These are phyloP conservation scores for Meloidogyne chitwoodi DNA, from an alignment of 1,140 invertebrate genomes.

Conservation along the genomic window DNA sequence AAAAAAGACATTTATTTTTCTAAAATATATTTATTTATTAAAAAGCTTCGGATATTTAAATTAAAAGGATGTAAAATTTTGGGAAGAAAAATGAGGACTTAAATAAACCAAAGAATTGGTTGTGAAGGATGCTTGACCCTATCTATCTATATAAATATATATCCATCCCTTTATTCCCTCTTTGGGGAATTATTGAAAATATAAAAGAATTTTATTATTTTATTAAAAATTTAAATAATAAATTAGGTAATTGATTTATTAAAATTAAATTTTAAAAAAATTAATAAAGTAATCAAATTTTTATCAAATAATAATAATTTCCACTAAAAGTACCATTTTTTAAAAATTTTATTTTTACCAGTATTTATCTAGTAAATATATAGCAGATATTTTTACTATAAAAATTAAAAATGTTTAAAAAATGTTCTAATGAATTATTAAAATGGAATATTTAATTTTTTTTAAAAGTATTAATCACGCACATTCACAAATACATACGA, in stretches of 20 bases:
- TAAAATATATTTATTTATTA: background rate
- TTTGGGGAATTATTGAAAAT: background rate
- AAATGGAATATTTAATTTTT: too few relatives aligned
- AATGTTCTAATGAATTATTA: too few relatives aligned
- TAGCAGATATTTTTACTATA: too few relatives aligned
- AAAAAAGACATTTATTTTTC: background rate
- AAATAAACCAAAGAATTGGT: background rate
- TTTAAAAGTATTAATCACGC: too few relatives aligned
- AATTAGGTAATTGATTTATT: too few relatives aligned
- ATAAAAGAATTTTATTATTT: background rate
- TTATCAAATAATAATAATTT: too few relatives aligned
- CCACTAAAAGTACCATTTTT: too few relatives aligned
- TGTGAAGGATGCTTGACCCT: background rate
- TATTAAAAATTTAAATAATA: background rate
- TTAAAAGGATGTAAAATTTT: background rate
- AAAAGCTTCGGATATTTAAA: background rate
- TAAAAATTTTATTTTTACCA: too few relatives aligned
- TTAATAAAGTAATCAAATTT: too few relatives aligned
- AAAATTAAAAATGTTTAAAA: too few relatives aligned
- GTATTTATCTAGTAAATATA: too few relatives aligned
- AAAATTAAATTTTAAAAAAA: too few relatives aligned
- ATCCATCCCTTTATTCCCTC: background rate
- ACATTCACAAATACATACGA: background rate
- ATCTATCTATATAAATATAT: background rate
- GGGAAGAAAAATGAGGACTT: background rate